These are phyloP conservation scores for Microcaecilia unicolor DNA, from an alignment of 2,797 vertebrate genomes.

Conservation along the genomic window DNA sequence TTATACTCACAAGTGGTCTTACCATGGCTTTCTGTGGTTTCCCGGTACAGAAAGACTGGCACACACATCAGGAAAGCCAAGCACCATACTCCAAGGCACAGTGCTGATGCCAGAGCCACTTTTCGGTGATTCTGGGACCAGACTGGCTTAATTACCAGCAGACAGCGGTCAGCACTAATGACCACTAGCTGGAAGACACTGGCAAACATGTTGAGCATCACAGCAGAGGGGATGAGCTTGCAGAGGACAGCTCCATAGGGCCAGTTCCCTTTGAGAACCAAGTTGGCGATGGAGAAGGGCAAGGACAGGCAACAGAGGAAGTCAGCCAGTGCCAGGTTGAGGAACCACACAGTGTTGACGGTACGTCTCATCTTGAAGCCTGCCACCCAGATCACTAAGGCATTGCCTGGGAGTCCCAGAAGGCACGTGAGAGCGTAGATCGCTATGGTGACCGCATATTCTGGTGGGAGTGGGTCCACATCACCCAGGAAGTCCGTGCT, in stretches of 20 bases:
- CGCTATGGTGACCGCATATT: conserved; percentile 25
- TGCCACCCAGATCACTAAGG: conserved; percentile 65
- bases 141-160: conserved; percentile 57
- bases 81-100: conserved; percentile 52
- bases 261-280: conserved; percentile 49
- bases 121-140: conserved; percentile 70
- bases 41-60: conserved; percentile 51
- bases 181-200: conserved; percentile 58
- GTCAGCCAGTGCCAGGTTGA: conserved; percentile 66
- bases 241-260: conserved; percentile 56
- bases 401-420: conserved; percentile 60
- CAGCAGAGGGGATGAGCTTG: conserved; percentile 55
- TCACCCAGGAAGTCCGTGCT: conserved; percentile 10
- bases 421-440: conserved; percentile 48
- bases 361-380: conserved; percentile 62
- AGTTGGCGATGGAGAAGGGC: conserved; percentile 49
- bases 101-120: background rate
- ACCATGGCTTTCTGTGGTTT: background rate
- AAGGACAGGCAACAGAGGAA: conserved; percentile 62
- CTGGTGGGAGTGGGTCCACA: too few relatives aligned
- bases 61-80: conserved; percentile 51
- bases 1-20: conserved; percentile 26
- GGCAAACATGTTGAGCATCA: conserved; percentile 70
- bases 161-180: conserved; percentile 64
- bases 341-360: conserved; percentile 62